Base-by-base conservation (phyloP, 2,797 vertebrate species). In the Chloroceryle amazona region DNA sequence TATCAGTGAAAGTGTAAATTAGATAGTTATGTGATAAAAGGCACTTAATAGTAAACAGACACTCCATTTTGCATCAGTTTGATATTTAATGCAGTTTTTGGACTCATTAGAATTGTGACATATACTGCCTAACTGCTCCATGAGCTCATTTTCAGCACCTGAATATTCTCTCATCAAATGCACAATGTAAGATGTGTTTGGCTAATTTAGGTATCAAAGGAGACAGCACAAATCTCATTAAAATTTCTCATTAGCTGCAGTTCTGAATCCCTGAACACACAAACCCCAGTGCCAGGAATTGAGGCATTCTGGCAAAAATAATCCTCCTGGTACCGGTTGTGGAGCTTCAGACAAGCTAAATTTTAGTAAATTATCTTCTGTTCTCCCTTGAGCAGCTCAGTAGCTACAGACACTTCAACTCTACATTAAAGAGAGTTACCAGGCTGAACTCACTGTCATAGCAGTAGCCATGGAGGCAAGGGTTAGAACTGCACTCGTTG, bases 401-500 rank as follows among this genome's bases (percentile, higher is more conserved):
- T 57, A 67, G 51, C 72, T 96, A 80, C 81, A 70, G 90, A 91
- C 9, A 11, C 79, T 95, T 91, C 86, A 88, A 91, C 81, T 96
- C 23, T 42, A 22, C 65, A 78, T 80, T 75, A 91, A 92, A 89
- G 58, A 2, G 57, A 93, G 39, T 74, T 81, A 55, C n/a, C 85
- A 91, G 51, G 63, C 52, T 76, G 82, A 89, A 95, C 97, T 97
- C 97, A 98, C 98, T 98, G 79, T 99, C 98, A 68, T 98, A 99
- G 97, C 98, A 99, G 97, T 98, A 98, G 79, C 99, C 98, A 0
- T 98, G 97, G 93, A 98, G 93, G 96, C 98, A 98, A 96, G 99
- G 98, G 97, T 91, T 98, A 83, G 98, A 98, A 83, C 95, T 97
- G 97, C 98, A 99, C 96, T 99, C 98, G 55, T 98, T 98, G 96